Conservation (phyloP, 2,888 invertebrate genomes). For the Scrobipalpa atriplicella region DNA sequence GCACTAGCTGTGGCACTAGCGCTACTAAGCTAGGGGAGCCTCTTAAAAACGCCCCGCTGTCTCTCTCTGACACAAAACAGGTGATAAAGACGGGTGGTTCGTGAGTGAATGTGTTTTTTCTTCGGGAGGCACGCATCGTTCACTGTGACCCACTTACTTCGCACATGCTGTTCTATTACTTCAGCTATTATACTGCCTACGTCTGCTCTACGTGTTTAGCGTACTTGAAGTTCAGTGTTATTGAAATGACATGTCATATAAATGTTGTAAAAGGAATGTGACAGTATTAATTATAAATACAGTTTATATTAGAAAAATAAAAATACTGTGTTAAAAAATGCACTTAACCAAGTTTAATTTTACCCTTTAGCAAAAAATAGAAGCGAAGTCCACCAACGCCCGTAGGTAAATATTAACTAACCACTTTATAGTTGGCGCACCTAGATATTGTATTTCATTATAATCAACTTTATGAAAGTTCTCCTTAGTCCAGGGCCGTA, state of each 20-base stretch:
- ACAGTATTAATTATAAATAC: too few species aligned
- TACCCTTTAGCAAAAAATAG: too few species aligned
- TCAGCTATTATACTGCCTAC: conserved; percentile 20
- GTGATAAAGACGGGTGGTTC: conserved; percentile 38
- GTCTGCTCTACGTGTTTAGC: conserved; percentile 8
- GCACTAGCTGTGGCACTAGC: too few species aligned
- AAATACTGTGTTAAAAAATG: too few species aligned
- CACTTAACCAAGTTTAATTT: not conserved
- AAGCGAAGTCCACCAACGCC: not conserved
- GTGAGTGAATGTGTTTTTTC: conserved; percentile 32
- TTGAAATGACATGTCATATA: conserved; percentile 1
- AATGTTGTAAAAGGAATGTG: not conserved
- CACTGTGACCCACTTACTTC: conserved; percentile 28
- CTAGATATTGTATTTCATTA: conserved; percentile 10
- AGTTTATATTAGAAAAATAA: too few species aligned
- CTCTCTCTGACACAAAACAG: conserved; percentile 34
- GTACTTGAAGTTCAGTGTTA: not conserved
- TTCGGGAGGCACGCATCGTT: conserved; percentile 26
- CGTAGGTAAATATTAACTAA: not conserved
- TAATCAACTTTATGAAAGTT: conserved; percentile 20
- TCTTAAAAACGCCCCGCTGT: conserved; percentile 28
- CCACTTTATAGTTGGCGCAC: conserved; percentile 5
- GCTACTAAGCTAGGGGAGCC: too few species aligned
- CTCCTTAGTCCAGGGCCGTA: conserved; percentile 40
- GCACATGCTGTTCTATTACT: conserved; percentile 27